A percentile compares a stretch with the other conserved stretches of the same genome.
Conservation (phyloP, 2,797 vertebrate species). For the Acanthiza pusilla region DNA sequence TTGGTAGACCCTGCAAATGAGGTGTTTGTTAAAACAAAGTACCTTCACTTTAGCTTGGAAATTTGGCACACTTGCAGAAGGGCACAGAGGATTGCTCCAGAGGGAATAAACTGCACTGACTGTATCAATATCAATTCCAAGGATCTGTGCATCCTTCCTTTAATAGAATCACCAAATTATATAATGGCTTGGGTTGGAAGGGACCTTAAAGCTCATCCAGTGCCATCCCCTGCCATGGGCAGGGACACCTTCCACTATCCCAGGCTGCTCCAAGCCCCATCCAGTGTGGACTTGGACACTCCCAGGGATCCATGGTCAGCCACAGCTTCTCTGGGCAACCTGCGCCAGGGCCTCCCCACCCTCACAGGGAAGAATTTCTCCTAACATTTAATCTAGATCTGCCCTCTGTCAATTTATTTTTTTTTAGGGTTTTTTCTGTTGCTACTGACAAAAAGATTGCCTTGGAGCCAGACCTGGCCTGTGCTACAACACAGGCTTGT, state of each 20-base stretch:
- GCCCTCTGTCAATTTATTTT: background rate
- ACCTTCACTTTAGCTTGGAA: background rate
- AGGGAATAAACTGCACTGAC: background rate
- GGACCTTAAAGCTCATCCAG: background rate
- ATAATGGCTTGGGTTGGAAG: background rate
- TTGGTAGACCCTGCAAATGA: background rate
- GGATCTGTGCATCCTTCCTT: background rate
- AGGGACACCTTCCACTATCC: background rate
- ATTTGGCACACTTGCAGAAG: background rate
- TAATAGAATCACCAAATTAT: background rate
- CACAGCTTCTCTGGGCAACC: background rate
- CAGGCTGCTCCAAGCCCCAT: rapidly evolving
- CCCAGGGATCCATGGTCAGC: background rate
- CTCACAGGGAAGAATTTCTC: background rate
- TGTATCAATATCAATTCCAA: background rate
- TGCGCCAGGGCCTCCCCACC: background rate
- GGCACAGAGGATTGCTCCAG: background rate
- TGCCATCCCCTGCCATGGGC: background rate
- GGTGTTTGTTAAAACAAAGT: background rate
- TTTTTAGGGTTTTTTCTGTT: background rate
- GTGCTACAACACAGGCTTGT: background rate
- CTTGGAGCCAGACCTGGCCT: background rate
- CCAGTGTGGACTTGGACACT: background rate
- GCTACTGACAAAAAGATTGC: background rate
- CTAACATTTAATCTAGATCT: background rate